phyloP scores from a whole-genome alignment of 35 echinoderm and acorn worm genomes.

The Patiria miniata region DNA sequence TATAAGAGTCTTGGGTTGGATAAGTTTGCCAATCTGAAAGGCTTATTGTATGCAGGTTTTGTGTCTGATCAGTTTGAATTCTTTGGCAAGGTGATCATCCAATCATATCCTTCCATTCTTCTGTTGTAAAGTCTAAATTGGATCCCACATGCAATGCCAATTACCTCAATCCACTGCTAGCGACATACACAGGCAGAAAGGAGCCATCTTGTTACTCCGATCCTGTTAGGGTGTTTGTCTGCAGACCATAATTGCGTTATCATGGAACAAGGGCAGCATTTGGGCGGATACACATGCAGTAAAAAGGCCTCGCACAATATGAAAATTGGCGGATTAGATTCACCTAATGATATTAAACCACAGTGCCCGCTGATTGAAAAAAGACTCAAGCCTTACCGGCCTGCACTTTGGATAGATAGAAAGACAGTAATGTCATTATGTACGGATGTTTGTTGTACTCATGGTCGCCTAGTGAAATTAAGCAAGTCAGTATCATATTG shows the following conservation, averaged over 20 bases:
- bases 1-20: no score
- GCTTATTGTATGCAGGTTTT: no score
- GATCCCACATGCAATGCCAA: background rate
- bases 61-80: no score
- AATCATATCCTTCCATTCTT: background rate
- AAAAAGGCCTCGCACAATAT: conserved; percentile 30
- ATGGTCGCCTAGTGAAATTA: background rate
- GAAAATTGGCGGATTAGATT: conserved; percentile 42
- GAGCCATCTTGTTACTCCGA: conserved; percentile 3
- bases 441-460: background rate
- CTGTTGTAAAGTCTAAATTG: conserved; percentile 5
- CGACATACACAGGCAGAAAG: background rate
- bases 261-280: background rate
- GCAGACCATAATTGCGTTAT: conserved; percentile 33
- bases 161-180: background rate
- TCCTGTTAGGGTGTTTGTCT: conserved; percentile 32
- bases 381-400: background rate
- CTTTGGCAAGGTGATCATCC: background rate
- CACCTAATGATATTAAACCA: conserved; percentile 28
- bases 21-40: no score
- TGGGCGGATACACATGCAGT: conserved; percentile 2
- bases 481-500: background rate
- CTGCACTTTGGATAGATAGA: background rate
- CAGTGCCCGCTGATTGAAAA: conserved; percentile 19
- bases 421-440: conserved; percentile 15